Percentiles rank a stretch among this genome's conserved stretches.
Evolutionary conservation across 1,140 invertebrate genomes (phyloP).

Genomic region (Procambarus clarkii): DNA sequence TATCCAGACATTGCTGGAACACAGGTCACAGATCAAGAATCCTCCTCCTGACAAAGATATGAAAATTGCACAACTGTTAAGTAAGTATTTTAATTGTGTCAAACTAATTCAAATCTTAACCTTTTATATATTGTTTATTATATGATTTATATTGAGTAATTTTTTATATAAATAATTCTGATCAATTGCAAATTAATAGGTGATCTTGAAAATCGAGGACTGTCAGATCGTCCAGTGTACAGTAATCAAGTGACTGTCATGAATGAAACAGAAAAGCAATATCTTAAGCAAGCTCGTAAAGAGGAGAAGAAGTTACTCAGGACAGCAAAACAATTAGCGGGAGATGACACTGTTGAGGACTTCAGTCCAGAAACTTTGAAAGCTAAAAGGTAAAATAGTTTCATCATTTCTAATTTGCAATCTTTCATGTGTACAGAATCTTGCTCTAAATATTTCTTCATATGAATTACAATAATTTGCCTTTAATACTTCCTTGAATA

Average conservation of each 20-base stretch:
- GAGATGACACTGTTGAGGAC: slow-evolving; percentile 73
- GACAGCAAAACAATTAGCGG: slow-evolving; percentile 77
- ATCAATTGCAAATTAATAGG: neutral
- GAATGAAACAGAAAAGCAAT: slow-evolving; percentile 88
- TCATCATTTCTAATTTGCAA: neutral
- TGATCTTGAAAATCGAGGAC: slow-evolving; percentile 41
- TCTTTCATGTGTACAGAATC: too few relatives aligned
- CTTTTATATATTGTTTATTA: neutral
- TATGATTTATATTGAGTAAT: neutral
- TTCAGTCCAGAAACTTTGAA: slow-evolving; percentile 71
- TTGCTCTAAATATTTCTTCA: too few relatives aligned
- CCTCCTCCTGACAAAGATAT: slow-evolving; percentile 53
- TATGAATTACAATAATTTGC: too few relatives aligned
- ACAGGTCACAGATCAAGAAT: slow-evolving; percentile 60
- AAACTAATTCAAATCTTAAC: too few relatives aligned
- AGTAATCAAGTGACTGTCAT: slow-evolving; percentile 87
- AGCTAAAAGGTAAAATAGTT: slow-evolving; percentile 57
- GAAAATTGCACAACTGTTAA: slow-evolving; percentile 41
- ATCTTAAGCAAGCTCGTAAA: slow-evolving; percentile 89
- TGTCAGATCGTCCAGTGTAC: slow-evolving; percentile 78
- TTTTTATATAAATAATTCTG: neutral
- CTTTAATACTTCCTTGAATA: too few relatives aligned
- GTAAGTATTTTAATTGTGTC: slow-evolving; percentile 28
- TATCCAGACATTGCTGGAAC: slow-evolving; percentile 84
- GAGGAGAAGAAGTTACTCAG: slow-evolving; percentile 90